A percentile compares a stretch with the other conserved stretches of the same genome.
Conservation (phyloP, 1,140 invertebrate species). For the Bombus consobrinus region DNA sequence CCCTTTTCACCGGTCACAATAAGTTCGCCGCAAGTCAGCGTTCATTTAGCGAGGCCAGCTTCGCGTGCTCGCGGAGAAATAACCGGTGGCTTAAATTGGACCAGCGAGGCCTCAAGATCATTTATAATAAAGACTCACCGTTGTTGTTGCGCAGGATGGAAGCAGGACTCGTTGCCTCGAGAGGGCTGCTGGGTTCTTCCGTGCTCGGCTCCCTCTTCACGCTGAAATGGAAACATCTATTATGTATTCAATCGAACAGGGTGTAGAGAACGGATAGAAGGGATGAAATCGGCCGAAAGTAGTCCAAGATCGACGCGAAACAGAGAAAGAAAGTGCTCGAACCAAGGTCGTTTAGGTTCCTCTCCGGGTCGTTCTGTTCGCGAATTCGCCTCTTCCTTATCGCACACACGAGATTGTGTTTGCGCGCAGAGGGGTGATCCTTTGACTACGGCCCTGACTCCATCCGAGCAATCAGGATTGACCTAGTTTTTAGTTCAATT, state of each 20-base stretch:
- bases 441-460: slow-evolving; percentile 65
- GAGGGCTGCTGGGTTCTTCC: slow-evolving; percentile 83
- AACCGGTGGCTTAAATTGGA: slow-evolving; percentile 40
- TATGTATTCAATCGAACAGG: slow-evolving; percentile 70
- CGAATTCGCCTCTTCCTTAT: slow-evolving; percentile 37
- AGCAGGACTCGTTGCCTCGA: slow-evolving; percentile 83
- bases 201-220: slow-evolving; percentile 83
- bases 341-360: slow-evolving; percentile 13
- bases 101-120: slow-evolving; percentile 16
- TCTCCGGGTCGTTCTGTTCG: slow-evolving; percentile 32
- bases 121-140: slow-evolving; percentile 76
- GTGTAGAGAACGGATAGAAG: neutral
- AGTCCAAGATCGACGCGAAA: slow-evolving; percentile 58
- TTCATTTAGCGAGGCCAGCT: neutral
- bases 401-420: slow-evolving; percentile 20
- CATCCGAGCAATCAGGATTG: slow-evolving; percentile 67
- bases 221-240: slow-evolving; percentile 81
- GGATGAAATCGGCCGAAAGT: slow-evolving; percentile 45
- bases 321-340: neutral
- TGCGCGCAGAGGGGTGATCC: slow-evolving; percentile 32
- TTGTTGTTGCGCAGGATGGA: slow-evolving; percentile 82
- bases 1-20: neutral
- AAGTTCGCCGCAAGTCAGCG: neutral
- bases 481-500: slow-evolving; percentile 71
- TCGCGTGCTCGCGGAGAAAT: slow-evolving; percentile 1